Percentiles rank a stretch among this genome's conserved stretches.
These are phyloP conservation scores for Caenorhabditis zanzibari DNA, from an alignment of 2,888 invertebrate genomes.

Conservation along the genomic window DNA sequence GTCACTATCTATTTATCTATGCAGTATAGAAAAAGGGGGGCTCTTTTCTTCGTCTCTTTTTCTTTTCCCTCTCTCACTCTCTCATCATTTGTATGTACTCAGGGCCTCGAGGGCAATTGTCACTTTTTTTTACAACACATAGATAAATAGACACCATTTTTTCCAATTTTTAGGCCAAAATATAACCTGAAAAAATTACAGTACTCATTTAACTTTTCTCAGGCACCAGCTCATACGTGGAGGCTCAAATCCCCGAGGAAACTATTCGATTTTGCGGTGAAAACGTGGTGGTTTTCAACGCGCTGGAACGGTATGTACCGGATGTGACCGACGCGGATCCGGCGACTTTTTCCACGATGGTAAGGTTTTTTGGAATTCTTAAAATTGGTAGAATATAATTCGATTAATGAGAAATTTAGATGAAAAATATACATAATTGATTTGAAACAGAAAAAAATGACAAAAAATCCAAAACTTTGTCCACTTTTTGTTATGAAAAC, in stretches of 20 bases:
- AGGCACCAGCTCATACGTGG: conserved; percentile 52
- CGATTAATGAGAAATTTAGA: too few relatives aligned
- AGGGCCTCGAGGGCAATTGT: neutral
- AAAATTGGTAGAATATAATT: too few relatives aligned
- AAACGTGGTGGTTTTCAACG: conserved; percentile 78
- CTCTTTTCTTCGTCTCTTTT: neutral
- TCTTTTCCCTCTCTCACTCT: conserved; percentile 14
- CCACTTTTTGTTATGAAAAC: too few relatives aligned
- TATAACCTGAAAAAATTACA: too few relatives aligned
- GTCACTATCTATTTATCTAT: conserved; percentile 37
- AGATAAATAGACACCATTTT: neutral
- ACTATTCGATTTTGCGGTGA: conserved; percentile 80
- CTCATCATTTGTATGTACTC: conserved; percentile 11
- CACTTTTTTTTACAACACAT: neutral
- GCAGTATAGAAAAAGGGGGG: neutral
- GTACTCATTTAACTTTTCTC: conserved; percentile 13
- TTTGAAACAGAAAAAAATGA: too few relatives aligned
- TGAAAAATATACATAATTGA: too few relatives aligned
- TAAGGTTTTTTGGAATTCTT: neutral
- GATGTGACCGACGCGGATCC: conserved; percentile 66
- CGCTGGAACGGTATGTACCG: conserved; percentile 68
- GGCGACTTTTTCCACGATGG: conserved; percentile 45
- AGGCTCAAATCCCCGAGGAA: conserved; percentile 75
- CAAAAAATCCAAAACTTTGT: too few relatives aligned
- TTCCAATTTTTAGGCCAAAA: too few relatives aligned